Evolutionary conservation across 2,888 invertebrate species (phyloP).

Genomic region (Lasioglossum lativentre): DNA sequence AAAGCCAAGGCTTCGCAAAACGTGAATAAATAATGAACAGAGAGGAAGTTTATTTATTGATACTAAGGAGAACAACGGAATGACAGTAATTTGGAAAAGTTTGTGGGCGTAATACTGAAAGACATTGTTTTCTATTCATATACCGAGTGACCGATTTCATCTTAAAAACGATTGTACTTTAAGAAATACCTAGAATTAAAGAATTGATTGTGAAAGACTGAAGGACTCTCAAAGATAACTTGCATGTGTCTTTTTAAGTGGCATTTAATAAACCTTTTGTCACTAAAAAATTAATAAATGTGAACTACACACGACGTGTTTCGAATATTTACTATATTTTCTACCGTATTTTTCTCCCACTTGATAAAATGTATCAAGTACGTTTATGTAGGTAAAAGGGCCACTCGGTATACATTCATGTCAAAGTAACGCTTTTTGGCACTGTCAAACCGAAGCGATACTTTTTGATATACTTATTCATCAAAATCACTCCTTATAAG

Average conservation of each 20-base stretch:
- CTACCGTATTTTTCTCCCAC: neutral
- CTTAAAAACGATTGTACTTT: neutral
- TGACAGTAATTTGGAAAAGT: neutral
- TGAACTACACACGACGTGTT: neutral
- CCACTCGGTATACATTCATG: neutral
- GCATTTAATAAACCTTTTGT: neutral
- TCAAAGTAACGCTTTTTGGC: slow-evolving; percentile 7
- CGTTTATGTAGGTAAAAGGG: slow-evolving; percentile 7
- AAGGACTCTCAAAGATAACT: neutral
- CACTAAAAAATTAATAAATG: neutral
- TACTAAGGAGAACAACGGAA: slow-evolving; percentile 12
- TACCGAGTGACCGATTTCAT: slow-evolving; percentile 9
- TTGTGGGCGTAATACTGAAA: slow-evolving; percentile 7
- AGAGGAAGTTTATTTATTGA: slow-evolving; percentile 24
- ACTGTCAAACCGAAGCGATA: slow-evolving; percentile 2
- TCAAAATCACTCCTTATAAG: slow-evolving; percentile 13
- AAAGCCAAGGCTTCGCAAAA: neutral
- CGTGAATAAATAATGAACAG: slow-evolving; percentile 3
- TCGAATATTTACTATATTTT: neutral
- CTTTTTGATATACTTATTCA: slow-evolving; percentile 21
- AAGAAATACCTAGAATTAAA: neutral
- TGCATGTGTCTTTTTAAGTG: neutral
- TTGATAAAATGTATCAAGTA: neutral
- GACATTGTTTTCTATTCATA: slow-evolving; percentile 47
- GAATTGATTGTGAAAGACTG: slow-evolving; percentile 3